Evolutionary conservation across 2,888 invertebrate species (phyloP), one percentile per base, ranked within the genome.

Genomic region (Conomelus anceps): DNA sequence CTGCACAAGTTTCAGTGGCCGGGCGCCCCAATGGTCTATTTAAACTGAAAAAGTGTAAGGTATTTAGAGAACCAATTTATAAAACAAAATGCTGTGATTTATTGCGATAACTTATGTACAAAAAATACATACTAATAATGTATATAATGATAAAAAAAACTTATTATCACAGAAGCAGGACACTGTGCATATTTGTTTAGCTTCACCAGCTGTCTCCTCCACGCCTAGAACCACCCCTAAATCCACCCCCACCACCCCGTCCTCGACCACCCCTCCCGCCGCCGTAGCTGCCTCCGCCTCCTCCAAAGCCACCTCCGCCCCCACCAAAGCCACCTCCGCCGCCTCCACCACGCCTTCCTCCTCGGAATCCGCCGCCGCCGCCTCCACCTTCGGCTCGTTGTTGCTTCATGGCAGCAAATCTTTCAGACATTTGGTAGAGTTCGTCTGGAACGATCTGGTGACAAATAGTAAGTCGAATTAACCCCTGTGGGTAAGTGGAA

Each of bases 371-470:
- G 0, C 94, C 92, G 0, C 93, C 93, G 0, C 93, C 93, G 0
- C 94, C 94, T 17, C 94, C 94, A 90, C 95, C 96, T 17, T 93
- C 93, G 0, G 95, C 95, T 87, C 94, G 94, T 88, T 95, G 95
- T 89, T 95, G 94, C 91, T 96, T 96, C 96, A 95, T 96, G 0
- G 94, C 95, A 23, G 95, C 94, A 92, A 95, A 97, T 26, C 98
- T 94, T 22, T 95, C 94, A 0, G 97, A 96, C 98, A 98, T 98
- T 22, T 94, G 93, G 29, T 95, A 93, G 84, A 98, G 93, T 91
- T 97, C 96, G 17, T 95, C 94, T 0, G 98, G 98, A 17, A 98
- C 95, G 92, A 96, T 96, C 94, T 98, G 91, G n/a, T n/a, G 0
- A 63, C 13, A 63, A 63, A 63, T n/a, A 63, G 63, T 63, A 20